Base-by-base conservation (phyloP, 2,113 vertebrate genomes). In the Sterrhoptilus dennistouni region DNA sequence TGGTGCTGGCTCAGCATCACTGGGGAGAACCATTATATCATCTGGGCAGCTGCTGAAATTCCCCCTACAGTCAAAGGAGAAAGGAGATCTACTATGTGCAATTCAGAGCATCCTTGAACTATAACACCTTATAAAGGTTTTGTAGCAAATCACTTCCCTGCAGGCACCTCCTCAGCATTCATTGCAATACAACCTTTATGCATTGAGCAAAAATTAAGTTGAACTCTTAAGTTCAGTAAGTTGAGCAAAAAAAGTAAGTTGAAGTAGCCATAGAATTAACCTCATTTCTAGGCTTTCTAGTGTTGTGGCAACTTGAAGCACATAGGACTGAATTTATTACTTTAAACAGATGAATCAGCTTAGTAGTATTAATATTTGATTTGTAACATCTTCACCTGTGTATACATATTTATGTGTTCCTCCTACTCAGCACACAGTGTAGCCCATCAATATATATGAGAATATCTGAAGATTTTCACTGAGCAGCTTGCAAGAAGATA, bases 21-120 rank as follows among this genome's bases (percentile, higher is more conserved):
- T 24, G 18, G 10, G 15, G 5, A 44, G 7, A 71, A 2, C 14
- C 14, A 20, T 40, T 3, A 5, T 8, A 14, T 12, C 1, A 2
- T 31, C 31, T 33, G n/a, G 28, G 36, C 12, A 82, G 35, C 28
- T 71, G 23, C n/a, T 79, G 63, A 87, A 61, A 15, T 20, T 87
- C n/a, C 28, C 27, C 8, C 40, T 84, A 4, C 18, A 54, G 68
- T 27, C 24, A 68, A 76, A 88, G 9, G 7, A 60, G 9, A 56
- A 19, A 50, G 14, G 9, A 14, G 23, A 36, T 18, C 21, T 35
- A 33, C 33, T 15, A 2, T 27, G 8, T 31, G 22, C 2, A 25
- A 29, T 69, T 40, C 15, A 76, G 11, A 86, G 3, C 22, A 49
- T 22, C 31, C 14, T 17, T 53, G 17, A 66, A 53, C 27, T 28